Percentiles rank a stretch among this genome's conserved stretches.
phyloP scores from a whole-genome alignment of 2,888 invertebrate species.

The Oxytorus armatus region DNA sequence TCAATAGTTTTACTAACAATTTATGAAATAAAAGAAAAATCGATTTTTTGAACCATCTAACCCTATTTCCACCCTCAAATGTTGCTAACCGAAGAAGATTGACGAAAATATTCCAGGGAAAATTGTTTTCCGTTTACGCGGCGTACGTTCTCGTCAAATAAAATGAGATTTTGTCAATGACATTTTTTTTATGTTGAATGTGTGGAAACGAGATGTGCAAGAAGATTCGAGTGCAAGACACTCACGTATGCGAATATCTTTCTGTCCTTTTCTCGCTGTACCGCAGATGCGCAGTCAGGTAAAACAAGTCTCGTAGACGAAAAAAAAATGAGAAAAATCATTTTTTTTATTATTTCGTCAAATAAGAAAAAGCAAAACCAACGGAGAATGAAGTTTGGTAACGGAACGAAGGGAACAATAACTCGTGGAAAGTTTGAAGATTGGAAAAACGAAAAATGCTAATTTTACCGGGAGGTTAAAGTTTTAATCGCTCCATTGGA shows the following conservation, averaged over 20 bases:
- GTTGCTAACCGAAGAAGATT: too few relatives aligned
- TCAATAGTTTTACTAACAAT: too few relatives aligned
- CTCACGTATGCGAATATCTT: constrained; percentile 75
- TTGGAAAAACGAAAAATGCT: constrained; percentile 8
- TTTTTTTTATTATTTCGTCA: constrained; percentile 52
- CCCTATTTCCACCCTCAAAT: too few relatives aligned
- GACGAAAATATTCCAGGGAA: too few relatives aligned
- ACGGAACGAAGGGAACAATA: neutral
- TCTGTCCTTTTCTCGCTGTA: constrained; percentile 82
- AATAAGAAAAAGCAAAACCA: constrained; percentile 52
- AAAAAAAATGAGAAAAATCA: constrained; percentile 64
- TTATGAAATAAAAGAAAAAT: too few relatives aligned
- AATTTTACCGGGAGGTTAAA: neutral
- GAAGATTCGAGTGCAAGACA: constrained; percentile 60
- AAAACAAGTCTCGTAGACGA: constrained; percentile 72
- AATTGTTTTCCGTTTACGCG: too few relatives aligned
- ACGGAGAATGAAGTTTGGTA: constrained; percentile 57
- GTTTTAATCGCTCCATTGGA: constrained; percentile 30
- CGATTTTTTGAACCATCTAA: too few relatives aligned
- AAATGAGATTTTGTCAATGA: too few relatives aligned
- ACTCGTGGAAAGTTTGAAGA: constrained; percentile 22
- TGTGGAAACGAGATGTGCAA: constrained; percentile 24
- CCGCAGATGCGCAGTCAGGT: constrained; percentile 84
- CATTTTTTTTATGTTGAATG: constrained; percentile 17
- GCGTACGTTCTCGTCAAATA: too few relatives aligned